Percentiles rank a stretch among this genome's conserved stretches.
Evolutionary conservation across 92 coral and sea anemone genomes (phyloP).

Genomic region (Palythoa grandis): DNA sequence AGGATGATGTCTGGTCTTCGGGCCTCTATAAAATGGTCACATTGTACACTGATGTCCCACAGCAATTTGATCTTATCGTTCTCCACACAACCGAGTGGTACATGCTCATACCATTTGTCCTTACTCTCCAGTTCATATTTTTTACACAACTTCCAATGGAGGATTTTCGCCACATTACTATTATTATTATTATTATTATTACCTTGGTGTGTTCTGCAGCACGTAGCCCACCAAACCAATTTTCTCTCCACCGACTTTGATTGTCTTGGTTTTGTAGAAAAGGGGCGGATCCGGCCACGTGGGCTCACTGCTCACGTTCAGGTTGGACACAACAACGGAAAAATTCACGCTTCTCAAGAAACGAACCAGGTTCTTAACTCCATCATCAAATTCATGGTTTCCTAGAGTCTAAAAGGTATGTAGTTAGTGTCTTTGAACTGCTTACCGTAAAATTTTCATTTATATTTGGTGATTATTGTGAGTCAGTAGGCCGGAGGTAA

Average conservation of each 20-base stretch:
- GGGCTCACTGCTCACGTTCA: conserved; percentile 76
- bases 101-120: too few relatives aligned
- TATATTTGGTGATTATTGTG: too few relatives aligned
- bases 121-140: too few relatives aligned
- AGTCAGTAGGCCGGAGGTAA: too few relatives aligned
- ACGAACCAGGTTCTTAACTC: conserved; percentile 71
- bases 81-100: too few relatives aligned
- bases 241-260: conserved; percentile 76
- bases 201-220: conserved; percentile 59
- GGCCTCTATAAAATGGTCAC: too few relatives aligned
- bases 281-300: conserved; percentile 75
- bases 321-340: conserved; percentile 83
- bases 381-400: conserved; percentile 96
- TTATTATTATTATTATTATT: background rate
- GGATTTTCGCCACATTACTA: background rate
- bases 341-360: conserved; percentile 67
- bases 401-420: conserved; percentile 73
- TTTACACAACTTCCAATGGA: too few relatives aligned
- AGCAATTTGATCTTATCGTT: too few relatives aligned
- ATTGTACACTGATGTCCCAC: too few relatives aligned
- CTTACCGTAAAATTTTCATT: background rate
- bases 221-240: conserved; percentile 88
- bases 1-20: too few relatives aligned
- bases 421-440: background rate
- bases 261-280: conserved; percentile 52